A percentile compares a stretch with the other conserved stretches of the same genome.
These are phyloP conservation scores for Caerostris extrusa DNA, from an alignment of 1,140 invertebrate genomes.

Conservation along the genomic window DNA sequence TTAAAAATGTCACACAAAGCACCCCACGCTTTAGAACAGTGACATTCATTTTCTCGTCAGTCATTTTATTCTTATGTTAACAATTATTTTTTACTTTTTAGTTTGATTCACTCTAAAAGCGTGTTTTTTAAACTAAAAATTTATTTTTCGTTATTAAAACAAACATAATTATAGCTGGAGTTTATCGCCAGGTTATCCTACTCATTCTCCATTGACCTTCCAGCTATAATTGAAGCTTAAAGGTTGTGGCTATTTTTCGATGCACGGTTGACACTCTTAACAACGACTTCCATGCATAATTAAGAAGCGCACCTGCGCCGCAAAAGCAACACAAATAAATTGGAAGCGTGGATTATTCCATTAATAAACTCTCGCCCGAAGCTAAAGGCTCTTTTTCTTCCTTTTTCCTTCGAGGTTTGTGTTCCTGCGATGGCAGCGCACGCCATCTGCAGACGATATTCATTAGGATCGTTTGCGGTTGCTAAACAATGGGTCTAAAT, in stretches of 20 bases:
- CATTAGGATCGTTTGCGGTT: background rate
- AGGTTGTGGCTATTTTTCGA: conserved; percentile 2
- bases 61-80: too few species aligned
- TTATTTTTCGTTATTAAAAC: background rate
- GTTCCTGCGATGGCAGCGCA: background rate
- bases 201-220: background rate
- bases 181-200: conserved; percentile 16
- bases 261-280: background rate
- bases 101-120: too few species aligned
- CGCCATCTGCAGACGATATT: conserved; percentile 1
- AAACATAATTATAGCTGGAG: background rate
- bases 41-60: too few species aligned
- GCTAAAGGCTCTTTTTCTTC: background rate
- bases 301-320: background rate
- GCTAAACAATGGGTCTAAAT: conserved; percentile 26
- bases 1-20: too few species aligned
- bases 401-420: background rate
- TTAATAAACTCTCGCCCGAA: background rate
- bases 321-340: background rate
- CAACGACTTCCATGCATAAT: conserved; percentile 1
- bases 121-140: too few species aligned
- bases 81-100: too few species aligned
- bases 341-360: conserved; percentile 3
- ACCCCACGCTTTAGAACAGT: too few species aligned
- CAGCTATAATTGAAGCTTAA: background rate